Evolutionary conservation across 2,113 vertebrate genomes (phyloP), one percentile per base, ranked within the genome.

Genomic region (Rhegmatorhina hoffmannsi): DNA sequence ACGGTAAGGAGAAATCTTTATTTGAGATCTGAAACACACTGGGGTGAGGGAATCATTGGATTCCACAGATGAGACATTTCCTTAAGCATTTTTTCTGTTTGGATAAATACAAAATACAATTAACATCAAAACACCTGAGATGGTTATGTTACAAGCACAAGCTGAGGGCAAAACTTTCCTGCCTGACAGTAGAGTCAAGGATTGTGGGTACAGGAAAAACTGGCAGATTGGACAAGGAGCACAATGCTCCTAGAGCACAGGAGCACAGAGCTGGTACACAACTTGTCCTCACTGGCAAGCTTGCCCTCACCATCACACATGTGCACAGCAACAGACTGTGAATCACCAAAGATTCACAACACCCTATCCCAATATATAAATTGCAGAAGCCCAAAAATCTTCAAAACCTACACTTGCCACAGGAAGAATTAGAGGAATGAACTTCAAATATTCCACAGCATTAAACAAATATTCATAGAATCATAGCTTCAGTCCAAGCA

Each of bases 161-260:
- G 14, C 14, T 84, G 47, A 59, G 20, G 21, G 36, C 33, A 89
- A 92, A 86, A 76, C 2, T 38, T 87, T 5, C 20, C 25, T 34
- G 9, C 4, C 2, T 34, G 33, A 40, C 34, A 76, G 36, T 1
- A 2, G 17, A 8, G 17, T 0, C 0, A 3, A 19, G 6, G 6
- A 8, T 5, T 47, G 4, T 62, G 31, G 8, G 3, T 33, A 16
- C 0, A 2, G 47, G 13, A 40, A 28, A 74, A n/a, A 23, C 21
- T 70, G 59, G 8, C 28, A 84, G 11, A 7, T 10, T 33, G 23
- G 12, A 20, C 6, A 33, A 91, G 36, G 10, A 52, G 25, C 50
- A 28, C 50, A 52, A 28, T 52, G 13, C 25, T 52, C 50, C 50
- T 52, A 6, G 16, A 76, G 14, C 18, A 49, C 23, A 47, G 24